Evolutionary conservation across 30 jellyfish, hydroid and myxozoan species (phyloP).

Genomic region (Mastigias papua): DNA sequence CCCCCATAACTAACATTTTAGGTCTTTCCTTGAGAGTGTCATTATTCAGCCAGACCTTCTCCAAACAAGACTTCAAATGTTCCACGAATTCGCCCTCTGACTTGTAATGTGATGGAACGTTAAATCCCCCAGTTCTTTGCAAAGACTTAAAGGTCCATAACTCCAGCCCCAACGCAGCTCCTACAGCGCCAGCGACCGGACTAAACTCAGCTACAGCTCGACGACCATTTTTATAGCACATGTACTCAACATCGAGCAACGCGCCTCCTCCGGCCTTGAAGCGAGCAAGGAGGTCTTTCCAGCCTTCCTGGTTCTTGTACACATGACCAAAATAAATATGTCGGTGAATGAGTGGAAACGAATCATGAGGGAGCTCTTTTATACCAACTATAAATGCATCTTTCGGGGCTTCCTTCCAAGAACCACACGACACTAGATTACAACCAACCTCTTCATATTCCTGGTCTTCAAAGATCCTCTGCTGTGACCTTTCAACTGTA

Average conservation of each 20-base stretch:
- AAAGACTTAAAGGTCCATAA: constrained; percentile 63
- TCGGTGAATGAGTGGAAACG: constrained; percentile 62
- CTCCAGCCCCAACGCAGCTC: constrained; percentile 79
- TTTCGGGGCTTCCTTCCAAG: constrained; percentile 72
- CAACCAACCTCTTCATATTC: constrained; percentile 70
- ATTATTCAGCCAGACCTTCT: constrained; percentile 24
- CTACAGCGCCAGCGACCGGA: constrained; percentile 80
- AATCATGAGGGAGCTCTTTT: constrained; percentile 70
- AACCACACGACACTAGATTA: constrained; percentile 40
- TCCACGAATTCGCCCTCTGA: constrained; percentile 59
- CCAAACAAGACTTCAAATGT: constrained; percentile 38
- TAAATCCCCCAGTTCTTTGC: constrained; percentile 17
- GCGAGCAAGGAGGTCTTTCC: constrained; percentile 67
- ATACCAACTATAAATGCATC: constrained; percentile 73
- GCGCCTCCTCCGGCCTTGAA: constrained; percentile 84
- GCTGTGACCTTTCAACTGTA: constrained; percentile 68
- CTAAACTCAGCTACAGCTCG: constrained; percentile 85
- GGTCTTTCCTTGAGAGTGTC: constrained; percentile 37
- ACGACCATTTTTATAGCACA: constrained; percentile 72
- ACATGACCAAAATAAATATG: constrained; percentile 75
- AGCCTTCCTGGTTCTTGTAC: constrained; percentile 80
- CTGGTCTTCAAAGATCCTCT: constrained; percentile 66
- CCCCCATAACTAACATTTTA: constrained; percentile 73
- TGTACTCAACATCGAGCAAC: constrained; percentile 76
- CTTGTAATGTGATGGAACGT: constrained; percentile 42